Percentiles rank a stretch among this genome's conserved stretches.
Conservation (phyloP, 2,888 invertebrate species). For the Pilophorus perplexus region DNA sequence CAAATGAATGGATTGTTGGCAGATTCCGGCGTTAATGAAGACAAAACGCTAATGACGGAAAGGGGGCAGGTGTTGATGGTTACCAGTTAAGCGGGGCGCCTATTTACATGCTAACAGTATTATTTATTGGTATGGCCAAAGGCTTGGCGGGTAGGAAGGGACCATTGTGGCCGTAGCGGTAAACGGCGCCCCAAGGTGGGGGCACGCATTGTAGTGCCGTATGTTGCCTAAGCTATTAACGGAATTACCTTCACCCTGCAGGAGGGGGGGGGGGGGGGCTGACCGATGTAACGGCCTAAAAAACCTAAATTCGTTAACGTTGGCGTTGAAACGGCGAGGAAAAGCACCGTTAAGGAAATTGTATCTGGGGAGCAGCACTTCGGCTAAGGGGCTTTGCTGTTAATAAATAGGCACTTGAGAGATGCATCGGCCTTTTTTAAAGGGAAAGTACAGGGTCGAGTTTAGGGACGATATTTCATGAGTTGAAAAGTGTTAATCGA, state of each 20-base stretch:
- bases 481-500: too few relatives aligned
- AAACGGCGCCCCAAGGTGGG: background rate
- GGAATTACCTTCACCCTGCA: conserved; percentile 34
- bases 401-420: conserved; percentile 37
- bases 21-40: background rate
- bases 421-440: conserved; percentile 10
- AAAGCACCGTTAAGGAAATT: conserved; percentile 34
- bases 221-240: conserved; percentile 30
- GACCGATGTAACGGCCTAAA: background rate
- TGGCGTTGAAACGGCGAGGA: background rate
- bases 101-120: conserved; percentile 17
- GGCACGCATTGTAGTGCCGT: conserved; percentile 11
- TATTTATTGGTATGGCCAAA: conserved; percentile 12
- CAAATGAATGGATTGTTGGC: too few relatives aligned
- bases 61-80: conserved; percentile 13
- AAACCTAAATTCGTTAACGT: background rate
- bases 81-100: conserved; percentile 5
- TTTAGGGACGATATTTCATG: too few relatives aligned
- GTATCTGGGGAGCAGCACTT: conserved; percentile 37
- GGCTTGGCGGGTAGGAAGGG: background rate
- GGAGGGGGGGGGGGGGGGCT: too few relatives aligned
- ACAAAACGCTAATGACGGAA: conserved; percentile 9
- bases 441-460: too few relatives aligned
- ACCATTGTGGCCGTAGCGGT: conserved; percentile 3
- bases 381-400: conserved; percentile 24